Evolutionary conservation across 2,888 invertebrate genomes (phyloP), one percentile per base, ranked within the genome.

Genomic region (Drosophila emarginata): DNA sequence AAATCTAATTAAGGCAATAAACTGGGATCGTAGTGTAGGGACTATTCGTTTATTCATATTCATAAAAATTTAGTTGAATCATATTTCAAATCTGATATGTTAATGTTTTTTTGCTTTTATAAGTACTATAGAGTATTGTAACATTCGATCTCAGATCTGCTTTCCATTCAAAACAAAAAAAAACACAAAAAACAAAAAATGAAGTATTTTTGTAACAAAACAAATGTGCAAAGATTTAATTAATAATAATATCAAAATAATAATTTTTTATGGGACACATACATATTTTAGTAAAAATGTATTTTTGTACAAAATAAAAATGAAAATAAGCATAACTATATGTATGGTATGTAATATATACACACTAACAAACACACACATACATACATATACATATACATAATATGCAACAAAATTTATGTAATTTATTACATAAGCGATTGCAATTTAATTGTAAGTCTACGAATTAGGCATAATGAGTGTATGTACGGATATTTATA

Each of bases 231-330:
- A 74, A 72, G 39, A 14, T 39, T 14, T 39, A 39, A 39, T 32
- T 32, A 32, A 32, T 32, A 39, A 39, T 14, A 39, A 39, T 15
- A 45, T 32, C 23, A 53, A 65, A 71, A 61, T 61, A 61, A 76
- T 86, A 82, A 80, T 88, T 86, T 80, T 86, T 57, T 85, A 82
- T 67, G 87, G 70, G 70, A 71, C 45, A 45, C 45, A 45, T 45
- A 45, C 73, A 79, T 76, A 87, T 87, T 88, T 84, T 88, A 85
- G 88, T 80, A 70, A 87, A 45, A 85, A 88, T 84, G 88, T 85
- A 88, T 85, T 85, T 85, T 85, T 85, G 73, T 85, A 88, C 78
- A 78, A 85, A 83, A 50, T 36, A 57, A 71, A 40, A 26, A 26
- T 5, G 5, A 32, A 32, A 21, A 45, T 60, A 56, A 51, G 66